phyloP scores from a whole-genome alignment of 2,888 invertebrate genomes.

The Heteromurus nitidus region DNA sequence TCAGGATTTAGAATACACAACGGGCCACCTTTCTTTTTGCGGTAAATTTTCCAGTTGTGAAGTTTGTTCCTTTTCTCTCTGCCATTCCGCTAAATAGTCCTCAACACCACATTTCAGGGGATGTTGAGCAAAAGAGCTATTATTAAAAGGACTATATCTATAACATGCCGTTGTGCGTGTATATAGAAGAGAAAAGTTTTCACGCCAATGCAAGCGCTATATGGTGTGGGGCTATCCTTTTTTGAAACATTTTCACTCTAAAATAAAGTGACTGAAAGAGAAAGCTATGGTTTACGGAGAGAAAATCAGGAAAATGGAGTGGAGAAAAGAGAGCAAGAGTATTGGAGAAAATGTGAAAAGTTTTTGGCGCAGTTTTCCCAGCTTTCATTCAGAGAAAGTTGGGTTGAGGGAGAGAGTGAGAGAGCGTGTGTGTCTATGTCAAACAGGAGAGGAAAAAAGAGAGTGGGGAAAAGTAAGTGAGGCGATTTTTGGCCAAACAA shows the following conservation, averaged over 20 bases:
- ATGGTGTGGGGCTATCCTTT: background rate
- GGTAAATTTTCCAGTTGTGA: too few relatives aligned
- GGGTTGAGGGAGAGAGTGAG: background rate
- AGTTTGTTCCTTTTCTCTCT: too few relatives aligned
- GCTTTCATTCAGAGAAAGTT: background rate
- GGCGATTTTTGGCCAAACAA: slow-evolving; percentile 32
- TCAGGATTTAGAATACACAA: too few relatives aligned
- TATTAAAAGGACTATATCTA: too few relatives aligned
- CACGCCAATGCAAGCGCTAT: background rate
- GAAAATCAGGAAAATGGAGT: background rate
- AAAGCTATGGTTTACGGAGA: background rate
- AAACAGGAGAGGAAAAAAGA: too few relatives aligned
- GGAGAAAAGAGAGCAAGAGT: background rate
- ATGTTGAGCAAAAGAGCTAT: too few relatives aligned
- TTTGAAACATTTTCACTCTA: too few relatives aligned
- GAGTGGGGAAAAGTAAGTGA: background rate
- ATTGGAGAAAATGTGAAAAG: slow-evolving; percentile 48
- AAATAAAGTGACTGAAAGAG: slow-evolving; percentile 18
- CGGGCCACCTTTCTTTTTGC: too few relatives aligned
- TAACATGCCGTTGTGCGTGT: background rate
- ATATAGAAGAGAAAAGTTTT: background rate
- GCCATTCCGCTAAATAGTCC: too few relatives aligned
- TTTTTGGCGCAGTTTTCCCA: slow-evolving; percentile 60
- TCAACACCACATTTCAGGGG: too few relatives aligned
- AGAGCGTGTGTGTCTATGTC: too few relatives aligned